Base-by-base conservation (phyloP, 2,888 invertebrate genomes). In the Napeogenes sylphis region DNA sequence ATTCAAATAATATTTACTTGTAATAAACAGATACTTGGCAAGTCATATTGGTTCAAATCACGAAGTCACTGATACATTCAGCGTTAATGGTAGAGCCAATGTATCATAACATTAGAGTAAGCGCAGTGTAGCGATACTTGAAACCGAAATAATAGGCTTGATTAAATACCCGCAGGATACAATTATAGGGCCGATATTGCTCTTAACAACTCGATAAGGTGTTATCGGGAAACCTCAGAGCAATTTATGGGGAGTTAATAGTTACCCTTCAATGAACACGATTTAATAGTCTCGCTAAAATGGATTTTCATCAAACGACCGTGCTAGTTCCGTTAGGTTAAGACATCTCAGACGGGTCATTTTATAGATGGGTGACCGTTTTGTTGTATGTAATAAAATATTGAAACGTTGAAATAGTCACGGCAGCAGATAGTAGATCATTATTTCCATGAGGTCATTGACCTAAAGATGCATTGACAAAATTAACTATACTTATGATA, bases 171-270 rank as follows among this genome's bases (percentile, higher is more conserved):
- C 83, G 78, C 80, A 78, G 83, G 85, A 77, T 76, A 77, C 82
- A 80, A 84, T 85, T 80, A 83, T 81, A 77, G 80, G 80, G 42
- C 83, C 83, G 83, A 87, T 87, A 87, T 84, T 81, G 80, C 82
- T 76, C 82, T 79, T 81, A 83, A 84, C 83, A 81, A 79, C 81
- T 81, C 84, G 88, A 87, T 87, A 87, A 85, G 80, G 83, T 82
- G 85, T 80, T 87, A 87, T 87, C 87, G 79, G 81, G 70, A 74
- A 76, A 76, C 84, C 82, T 80, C 76, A 72, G 75, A 75, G 73
- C 83, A 81, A 85, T 86, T 87, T 85, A 87, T 84, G 78, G 81
- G 74, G 79, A 83, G 84, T 82, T 86, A 83, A 87, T 84, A 81
- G 85, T 78, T 77, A 81, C 82, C 83, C 84, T 80, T 81, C 76